These are phyloP conservation scores for Drosophila teissieri DNA, from an alignment of 1,140 invertebrate species.

Conservation along the genomic window DNA sequence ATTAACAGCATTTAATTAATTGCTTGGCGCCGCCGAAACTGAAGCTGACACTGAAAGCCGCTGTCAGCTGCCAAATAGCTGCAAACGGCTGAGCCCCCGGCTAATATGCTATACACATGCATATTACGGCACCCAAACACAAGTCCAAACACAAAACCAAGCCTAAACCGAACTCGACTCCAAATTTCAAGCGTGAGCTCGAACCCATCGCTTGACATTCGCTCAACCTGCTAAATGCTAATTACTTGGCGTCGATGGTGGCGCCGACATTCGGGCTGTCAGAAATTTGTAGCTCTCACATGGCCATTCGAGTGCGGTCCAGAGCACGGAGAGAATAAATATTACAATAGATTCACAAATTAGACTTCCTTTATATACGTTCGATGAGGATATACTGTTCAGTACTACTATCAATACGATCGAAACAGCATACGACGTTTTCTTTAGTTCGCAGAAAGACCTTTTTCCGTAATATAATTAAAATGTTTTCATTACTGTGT, in stretches of 20 bases:
- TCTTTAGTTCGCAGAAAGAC: too few relatives aligned
- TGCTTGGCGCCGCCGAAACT: conserved; percentile 44
- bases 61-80: conserved; percentile 45
- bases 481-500: too few relatives aligned
- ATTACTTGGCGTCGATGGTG: conserved; percentile 67
- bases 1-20: conserved; percentile 65
- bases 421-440: too few relatives aligned
- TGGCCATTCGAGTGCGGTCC: conserved; percentile 2
- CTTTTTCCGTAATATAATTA: too few relatives aligned
- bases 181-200: conserved; percentile 2
- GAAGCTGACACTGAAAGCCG: conserved; percentile 47
- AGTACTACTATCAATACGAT: too few relatives aligned
- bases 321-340: conserved; percentile 11
- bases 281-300: conserved; percentile 45
- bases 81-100: conserved; percentile 36
- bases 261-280: conserved; percentile 56
- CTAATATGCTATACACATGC: conserved; percentile 29
- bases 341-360: background rate
- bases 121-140: conserved; percentile 8
- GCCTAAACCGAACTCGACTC: background rate
- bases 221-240: conserved; percentile 57
- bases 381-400: too few relatives aligned
- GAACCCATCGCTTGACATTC: conserved; percentile 35
- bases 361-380: too few relatives aligned
- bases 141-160: background rate